A percentile compares a stretch with the other conserved stretches of the same genome.
Evolutionary conservation across 2,888 invertebrate genomes (phyloP).

Genomic region (Odontothrips loti): DNA sequence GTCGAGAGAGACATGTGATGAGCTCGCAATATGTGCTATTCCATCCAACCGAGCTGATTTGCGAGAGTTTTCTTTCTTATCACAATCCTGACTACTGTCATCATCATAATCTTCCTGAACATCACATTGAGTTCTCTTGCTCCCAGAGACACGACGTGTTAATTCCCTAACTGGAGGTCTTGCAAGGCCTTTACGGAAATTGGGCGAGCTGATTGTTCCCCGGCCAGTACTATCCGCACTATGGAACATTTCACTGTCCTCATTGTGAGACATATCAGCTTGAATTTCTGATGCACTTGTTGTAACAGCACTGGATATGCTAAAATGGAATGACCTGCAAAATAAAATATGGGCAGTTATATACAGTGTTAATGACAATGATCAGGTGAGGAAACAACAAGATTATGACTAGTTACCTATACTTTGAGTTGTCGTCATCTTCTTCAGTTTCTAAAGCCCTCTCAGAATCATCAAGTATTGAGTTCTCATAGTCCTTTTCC

Average conservation of each 20-base stretch:
- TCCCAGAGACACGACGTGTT: neutral
- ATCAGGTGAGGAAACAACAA: neutral
- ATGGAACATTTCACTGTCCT: neutral
- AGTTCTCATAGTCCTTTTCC: neutral
- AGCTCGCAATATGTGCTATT: neutral
- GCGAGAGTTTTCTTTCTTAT: neutral
- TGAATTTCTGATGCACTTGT: neutral
- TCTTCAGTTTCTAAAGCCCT: too few relatives aligned
- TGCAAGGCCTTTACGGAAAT: neutral
- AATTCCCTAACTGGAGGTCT: neutral
- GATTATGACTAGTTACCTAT: neutral
- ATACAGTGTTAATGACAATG: neutral
- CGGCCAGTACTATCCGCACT: neutral
- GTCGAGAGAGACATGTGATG: neutral
- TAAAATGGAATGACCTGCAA: neutral
- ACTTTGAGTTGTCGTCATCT: too few relatives aligned
- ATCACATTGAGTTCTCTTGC: neutral
- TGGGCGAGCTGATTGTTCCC: neutral
- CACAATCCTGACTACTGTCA: neutral
- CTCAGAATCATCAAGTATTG: too few relatives aligned
- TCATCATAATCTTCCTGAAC: neutral
- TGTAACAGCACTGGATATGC: neutral
- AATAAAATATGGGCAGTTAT: neutral
- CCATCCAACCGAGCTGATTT: neutral
- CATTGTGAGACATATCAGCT: neutral